Evolutionary conservation across 2,888 invertebrate species (phyloP).

Genomic region (Eupithecia subfuscata): DNA sequence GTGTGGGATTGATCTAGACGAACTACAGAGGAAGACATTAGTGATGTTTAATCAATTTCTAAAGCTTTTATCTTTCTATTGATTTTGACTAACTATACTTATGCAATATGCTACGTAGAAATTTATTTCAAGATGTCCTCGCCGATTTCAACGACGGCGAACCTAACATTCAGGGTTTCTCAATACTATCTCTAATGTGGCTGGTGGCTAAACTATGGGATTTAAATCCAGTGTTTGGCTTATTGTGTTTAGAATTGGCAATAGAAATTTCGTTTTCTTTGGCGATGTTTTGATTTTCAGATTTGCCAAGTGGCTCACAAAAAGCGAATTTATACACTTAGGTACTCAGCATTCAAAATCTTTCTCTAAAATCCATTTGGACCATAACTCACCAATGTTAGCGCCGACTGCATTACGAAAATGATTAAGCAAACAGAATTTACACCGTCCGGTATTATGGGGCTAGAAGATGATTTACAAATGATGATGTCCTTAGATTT

Average conservation of each 20-base stretch:
- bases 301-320: background rate
- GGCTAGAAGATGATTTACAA: conserved; percentile 21
- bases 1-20: conserved; percentile 32
- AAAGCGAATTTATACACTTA: background rate
- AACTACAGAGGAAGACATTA: conserved; percentile 2
- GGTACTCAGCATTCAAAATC: background rate
- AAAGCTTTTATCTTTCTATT: conserved; percentile 8
- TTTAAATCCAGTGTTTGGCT: background rate
- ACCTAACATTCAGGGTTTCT: background rate
- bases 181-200: background rate
- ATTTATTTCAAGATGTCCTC: background rate
- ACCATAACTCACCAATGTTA: conserved; percentile 30
- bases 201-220: background rate
- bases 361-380: conserved; percentile 21
- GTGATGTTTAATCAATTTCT: conserved; percentile 11
- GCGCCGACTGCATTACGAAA: conserved; percentile 32
- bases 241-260: background rate
- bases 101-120: background rate
- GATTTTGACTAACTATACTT: background rate
- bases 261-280: background rate
- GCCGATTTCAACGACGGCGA: background rate
- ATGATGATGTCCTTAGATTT: conserved; percentile 25
- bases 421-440: conserved; percentile 41
- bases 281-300: background rate
- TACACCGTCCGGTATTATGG: conserved; percentile 19